Conservation (phyloP, 2,888 invertebrate species). For the Allygus modestus region DNA sequence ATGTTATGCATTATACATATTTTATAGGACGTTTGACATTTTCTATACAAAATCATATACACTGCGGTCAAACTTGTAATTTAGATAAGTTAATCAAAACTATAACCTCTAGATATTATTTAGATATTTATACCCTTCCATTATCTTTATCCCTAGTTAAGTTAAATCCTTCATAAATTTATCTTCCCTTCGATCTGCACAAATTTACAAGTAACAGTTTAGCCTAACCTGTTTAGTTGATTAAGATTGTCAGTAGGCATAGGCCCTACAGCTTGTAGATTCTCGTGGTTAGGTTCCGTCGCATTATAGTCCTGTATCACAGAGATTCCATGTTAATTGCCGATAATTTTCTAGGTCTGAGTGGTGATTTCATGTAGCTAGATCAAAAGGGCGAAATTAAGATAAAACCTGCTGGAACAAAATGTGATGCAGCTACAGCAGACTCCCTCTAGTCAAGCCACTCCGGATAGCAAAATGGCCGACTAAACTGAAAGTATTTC, state of each 20-base stretch:
- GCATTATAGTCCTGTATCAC: neutral
- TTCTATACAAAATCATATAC: no score
- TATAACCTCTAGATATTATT: neutral
- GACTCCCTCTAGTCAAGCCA: no score
- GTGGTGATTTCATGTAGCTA: constrained; percentile 3
- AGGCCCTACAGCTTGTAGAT: neutral
- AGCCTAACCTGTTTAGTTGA: neutral
- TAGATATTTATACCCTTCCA: constrained; percentile 7
- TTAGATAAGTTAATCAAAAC: no score
- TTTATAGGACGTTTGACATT: no score
- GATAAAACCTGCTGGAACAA: no score
- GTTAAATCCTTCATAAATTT: neutral
- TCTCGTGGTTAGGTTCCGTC: neutral
- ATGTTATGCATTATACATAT: no score
- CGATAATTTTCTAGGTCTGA: neutral
- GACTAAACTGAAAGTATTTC: no score
- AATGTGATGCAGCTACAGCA: no score
- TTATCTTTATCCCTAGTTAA: neutral
- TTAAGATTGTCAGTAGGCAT: neutral
- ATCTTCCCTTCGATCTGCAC: constrained; percentile 1
- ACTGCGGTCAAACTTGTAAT: no score
- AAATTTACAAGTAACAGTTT: constrained; percentile 11
- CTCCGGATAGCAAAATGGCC: no score
- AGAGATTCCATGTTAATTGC: neutral
- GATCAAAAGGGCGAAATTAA: no score